These are phyloP conservation scores for Eupithecia pulchellata DNA, from an alignment of 2,888 invertebrate species.

Conservation along the genomic window DNA sequence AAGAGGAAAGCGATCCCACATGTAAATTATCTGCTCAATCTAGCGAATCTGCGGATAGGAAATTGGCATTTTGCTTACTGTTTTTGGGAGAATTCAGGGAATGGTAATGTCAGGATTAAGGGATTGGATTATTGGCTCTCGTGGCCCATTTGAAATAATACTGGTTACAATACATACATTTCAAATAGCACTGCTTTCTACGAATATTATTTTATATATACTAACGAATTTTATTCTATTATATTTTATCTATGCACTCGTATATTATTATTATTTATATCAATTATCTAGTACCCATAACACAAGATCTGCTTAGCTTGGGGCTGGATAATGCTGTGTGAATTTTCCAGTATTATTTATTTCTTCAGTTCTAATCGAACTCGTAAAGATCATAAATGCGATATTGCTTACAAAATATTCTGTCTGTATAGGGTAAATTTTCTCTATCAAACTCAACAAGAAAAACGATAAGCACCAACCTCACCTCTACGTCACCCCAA, in stretches of 20 bases:
- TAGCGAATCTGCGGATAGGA: constrained; percentile 34
- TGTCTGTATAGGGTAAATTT: not conserved
- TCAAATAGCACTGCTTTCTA: not conserved
- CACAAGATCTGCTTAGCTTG: too few species aligned
- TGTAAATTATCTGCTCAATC: constrained; percentile 35
- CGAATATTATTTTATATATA: too few species aligned
- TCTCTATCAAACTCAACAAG: not conserved
- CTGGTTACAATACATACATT: not conserved
- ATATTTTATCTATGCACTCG: too few species aligned
- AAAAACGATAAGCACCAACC: not conserved
- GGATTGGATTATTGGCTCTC: not conserved
- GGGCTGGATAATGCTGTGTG: too few species aligned
- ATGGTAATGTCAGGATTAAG: constrained; percentile 2
- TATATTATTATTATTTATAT: too few species aligned
- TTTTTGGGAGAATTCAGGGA: constrained; percentile 14
- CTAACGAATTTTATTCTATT: too few species aligned
- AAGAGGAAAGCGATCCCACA: constrained; percentile 21
- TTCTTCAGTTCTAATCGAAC: too few species aligned
- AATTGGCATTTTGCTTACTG: constrained; percentile 31
- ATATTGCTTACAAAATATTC: not conserved
- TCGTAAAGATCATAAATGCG: not conserved
- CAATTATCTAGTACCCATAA: too few species aligned
- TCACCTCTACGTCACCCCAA: constrained; percentile 4
- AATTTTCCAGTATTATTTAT: too few species aligned
- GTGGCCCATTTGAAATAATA: not conserved